Percentiles rank a stretch among this genome's conserved stretches.
These are phyloP conservation scores for Phrynocephalus forsythii DNA, from an alignment of 2,797 vertebrate species.

Conservation along the genomic window DNA sequence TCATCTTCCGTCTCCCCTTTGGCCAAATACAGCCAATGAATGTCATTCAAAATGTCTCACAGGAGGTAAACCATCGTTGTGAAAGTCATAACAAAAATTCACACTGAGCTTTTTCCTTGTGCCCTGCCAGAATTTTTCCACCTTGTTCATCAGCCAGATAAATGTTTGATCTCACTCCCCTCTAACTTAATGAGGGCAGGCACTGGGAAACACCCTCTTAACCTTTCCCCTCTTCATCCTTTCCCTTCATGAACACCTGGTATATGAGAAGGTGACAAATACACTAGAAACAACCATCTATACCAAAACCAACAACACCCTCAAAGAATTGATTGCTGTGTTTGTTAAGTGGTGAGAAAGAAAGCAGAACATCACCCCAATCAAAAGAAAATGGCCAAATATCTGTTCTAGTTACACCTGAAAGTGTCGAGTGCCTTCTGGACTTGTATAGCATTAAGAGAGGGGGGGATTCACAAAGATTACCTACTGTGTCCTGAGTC, in stretches of 20 bases:
- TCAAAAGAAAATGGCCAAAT: background rate
- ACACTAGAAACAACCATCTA: fast-evolving
- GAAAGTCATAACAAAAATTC: constrained; percentile 71
- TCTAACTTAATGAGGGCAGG: constrained; percentile 41
- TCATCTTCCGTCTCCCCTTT: constrained; percentile 58
- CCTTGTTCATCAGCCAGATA: constrained; percentile 61
- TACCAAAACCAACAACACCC: background rate
- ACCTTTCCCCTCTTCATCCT: background rate
- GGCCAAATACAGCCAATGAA: constrained; percentile 70
- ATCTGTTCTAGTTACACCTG: no score
- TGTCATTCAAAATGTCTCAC: constrained; percentile 64
- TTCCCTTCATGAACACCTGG: background rate
- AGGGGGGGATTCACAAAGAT: no score
- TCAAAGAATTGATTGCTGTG: background rate
- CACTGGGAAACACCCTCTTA: constrained; percentile 10
- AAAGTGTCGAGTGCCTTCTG: no score
- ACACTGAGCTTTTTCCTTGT: constrained; percentile 53
- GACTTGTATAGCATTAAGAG: no score
- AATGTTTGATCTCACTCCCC: constrained; percentile 50
- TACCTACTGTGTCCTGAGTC: no score
- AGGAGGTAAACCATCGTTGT: constrained; percentile 67
- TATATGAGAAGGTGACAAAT: constrained; percentile 18
- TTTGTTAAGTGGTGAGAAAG: background rate
- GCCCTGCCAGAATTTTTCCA: constrained; percentile 53
- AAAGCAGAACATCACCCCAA: background rate